Conservation (phyloP, 2,113 vertebrate species). For the Eptesicus fuscus region DNA sequence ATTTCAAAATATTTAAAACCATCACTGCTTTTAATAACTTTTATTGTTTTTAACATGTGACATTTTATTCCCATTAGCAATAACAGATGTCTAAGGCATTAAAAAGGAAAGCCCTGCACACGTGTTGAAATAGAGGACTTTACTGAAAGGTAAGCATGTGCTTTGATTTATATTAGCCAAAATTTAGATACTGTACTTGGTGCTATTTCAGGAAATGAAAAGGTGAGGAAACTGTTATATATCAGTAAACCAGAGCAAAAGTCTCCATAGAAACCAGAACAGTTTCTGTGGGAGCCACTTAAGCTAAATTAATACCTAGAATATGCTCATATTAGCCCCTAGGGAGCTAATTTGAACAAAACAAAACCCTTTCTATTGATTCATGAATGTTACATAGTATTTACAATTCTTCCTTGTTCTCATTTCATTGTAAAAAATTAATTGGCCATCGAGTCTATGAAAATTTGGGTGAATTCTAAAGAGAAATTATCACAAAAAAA, state of each 20-base stretch:
- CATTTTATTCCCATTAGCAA: conserved; percentile 72
- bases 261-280: conserved; percentile 54
- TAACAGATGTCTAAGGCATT: conserved; percentile 72
- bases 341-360: conserved; percentile 19
- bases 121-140: conserved; percentile 64
- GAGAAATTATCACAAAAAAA: not conserved
- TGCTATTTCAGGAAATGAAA: conserved; percentile 77
- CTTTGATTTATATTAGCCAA: conserved; percentile 73
- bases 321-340: conserved; percentile 9
- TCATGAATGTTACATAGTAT: not conserved
- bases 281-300: conserved; percentile 42
- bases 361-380: conserved; percentile 17
- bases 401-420: conserved; percentile 33
- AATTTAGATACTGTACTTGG: conserved; percentile 73
- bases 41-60: conserved; percentile 70
- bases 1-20: conserved; percentile 60
- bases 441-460: not conserved
- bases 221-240: conserved; percentile 66
- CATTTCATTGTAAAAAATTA: conserved; percentile 5
- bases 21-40: conserved; percentile 68
- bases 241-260: conserved; percentile 57
- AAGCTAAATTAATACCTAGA: conserved; percentile 58
- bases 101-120: conserved; percentile 63
- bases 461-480: not conserved
- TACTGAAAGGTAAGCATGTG: conserved; percentile 63